Conservation (phyloP, 2,888 invertebrate species). For the Volucella inflata region DNA sequence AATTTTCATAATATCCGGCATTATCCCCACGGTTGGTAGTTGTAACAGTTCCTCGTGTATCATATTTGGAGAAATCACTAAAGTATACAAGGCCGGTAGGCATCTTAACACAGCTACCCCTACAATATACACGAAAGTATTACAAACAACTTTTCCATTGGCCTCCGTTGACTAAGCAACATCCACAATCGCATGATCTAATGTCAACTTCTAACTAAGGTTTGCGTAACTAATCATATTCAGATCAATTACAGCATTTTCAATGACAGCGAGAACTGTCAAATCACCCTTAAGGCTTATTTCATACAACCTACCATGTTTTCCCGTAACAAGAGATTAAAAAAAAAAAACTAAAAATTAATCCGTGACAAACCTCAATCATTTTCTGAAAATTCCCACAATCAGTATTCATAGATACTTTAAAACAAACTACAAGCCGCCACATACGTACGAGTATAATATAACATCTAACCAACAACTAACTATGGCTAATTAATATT, state of each 20-base stretch:
- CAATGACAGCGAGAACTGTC: slow-evolving; percentile 46
- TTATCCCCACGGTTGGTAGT: too few relatives aligned
- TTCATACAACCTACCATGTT: not conserved
- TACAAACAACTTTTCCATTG: too few relatives aligned
- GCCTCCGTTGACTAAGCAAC: too few relatives aligned
- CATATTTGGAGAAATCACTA: too few relatives aligned
- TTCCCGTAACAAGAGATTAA: too few relatives aligned
- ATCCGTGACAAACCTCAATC: slow-evolving; percentile 69
- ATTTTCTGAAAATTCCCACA: slow-evolving; percentile 69
- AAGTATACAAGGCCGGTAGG: too few relatives aligned
- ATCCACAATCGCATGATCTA: too few relatives aligned
- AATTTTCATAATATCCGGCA: too few relatives aligned
- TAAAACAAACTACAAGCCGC: slow-evolving; percentile 1
- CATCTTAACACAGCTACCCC: too few relatives aligned
- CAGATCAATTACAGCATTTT: slow-evolving; percentile 30
- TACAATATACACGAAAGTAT: too few relatives aligned
- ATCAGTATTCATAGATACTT: slow-evolving; percentile 53
- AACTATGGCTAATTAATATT: slow-evolving; percentile 65
- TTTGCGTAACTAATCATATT: slow-evolving; percentile 7
- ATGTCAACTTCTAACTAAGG: too few relatives aligned
- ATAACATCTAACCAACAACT: slow-evolving; percentile 26
- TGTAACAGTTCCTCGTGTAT: too few relatives aligned
- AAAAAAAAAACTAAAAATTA: slow-evolving; percentile 35
- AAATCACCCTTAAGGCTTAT: slow-evolving; percentile 27
- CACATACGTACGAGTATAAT: slow-evolving; percentile 6